Evolutionary conservation across 2,888 invertebrate species (phyloP).

Genomic region (Cryptocheilus praepositus): DNA sequence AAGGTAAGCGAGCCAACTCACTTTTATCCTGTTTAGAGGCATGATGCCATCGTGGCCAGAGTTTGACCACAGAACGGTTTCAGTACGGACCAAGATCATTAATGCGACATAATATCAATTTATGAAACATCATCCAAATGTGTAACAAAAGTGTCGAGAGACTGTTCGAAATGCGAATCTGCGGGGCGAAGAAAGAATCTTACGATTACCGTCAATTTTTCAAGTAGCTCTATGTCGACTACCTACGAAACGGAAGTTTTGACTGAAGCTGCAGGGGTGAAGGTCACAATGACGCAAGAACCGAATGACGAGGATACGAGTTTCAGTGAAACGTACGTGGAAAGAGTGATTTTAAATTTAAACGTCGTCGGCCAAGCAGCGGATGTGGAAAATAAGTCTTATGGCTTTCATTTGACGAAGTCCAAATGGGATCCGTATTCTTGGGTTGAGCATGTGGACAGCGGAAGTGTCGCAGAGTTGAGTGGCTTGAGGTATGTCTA

Average conservation of each 20-base stretch:
- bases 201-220: not conserved
- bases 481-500: constrained; percentile 78
- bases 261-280: constrained; percentile 55
- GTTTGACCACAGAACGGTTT: not conserved
- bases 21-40: constrained; percentile 53
- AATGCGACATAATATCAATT: too few species aligned
- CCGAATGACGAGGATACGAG: constrained; percentile 18
- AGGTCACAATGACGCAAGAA: constrained; percentile 51
- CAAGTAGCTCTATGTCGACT: constrained; percentile 27
- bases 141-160: not conserved
- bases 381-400: constrained; percentile 68
- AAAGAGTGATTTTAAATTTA: constrained; percentile 39
- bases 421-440: constrained; percentile 90
- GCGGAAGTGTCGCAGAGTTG: constrained; percentile 79
- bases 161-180: not conserved
- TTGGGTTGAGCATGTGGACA: constrained; percentile 83
- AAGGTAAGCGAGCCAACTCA: constrained; percentile 61
- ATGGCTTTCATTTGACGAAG: constrained; percentile 85
- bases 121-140: not conserved
- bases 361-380: constrained; percentile 16
- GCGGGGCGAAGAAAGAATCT: not conserved
- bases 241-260: constrained; percentile 40
- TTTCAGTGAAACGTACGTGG: too few species aligned
- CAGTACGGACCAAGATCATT: not conserved
- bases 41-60: not conserved